phyloP scores from a whole-genome alignment of 2,113 vertebrate species.

The Ochotona curzoniae region DNA sequence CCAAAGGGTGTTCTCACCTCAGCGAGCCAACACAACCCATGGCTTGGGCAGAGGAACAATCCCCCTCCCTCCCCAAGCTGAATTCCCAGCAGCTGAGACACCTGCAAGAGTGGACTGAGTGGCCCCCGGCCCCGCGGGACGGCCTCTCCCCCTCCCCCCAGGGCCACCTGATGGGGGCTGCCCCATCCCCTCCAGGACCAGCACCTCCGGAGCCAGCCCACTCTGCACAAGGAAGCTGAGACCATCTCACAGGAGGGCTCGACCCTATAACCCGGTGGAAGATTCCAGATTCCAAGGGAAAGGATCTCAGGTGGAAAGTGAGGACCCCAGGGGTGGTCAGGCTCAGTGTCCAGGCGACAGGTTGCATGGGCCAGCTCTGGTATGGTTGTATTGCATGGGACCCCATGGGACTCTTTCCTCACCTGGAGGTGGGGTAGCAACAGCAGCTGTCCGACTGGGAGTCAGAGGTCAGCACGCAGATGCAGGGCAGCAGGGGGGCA shows the following conservation, averaged over 20 bases:
- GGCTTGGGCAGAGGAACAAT: background rate
- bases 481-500: background rate
- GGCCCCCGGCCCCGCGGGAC: too few species aligned
- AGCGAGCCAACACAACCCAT: too few species aligned
- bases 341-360: background rate
- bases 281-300: constrained; percentile 43
- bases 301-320: background rate
- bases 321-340: background rate
- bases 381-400: too few species aligned
- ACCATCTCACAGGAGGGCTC: background rate
- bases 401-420: background rate
- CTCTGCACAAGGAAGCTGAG: background rate
- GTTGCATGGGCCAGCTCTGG: too few species aligned
- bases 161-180: too few species aligned
- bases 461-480: background rate
- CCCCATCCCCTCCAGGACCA: too few species aligned
- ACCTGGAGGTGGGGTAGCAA: background rate
- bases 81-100: background rate
- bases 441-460: rapidly evolving
- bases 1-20: background rate
- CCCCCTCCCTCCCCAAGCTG: background rate
- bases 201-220: too few species aligned
- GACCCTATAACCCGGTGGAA: background rate
- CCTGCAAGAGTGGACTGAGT: background rate
- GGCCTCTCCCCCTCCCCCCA: too few species aligned